Evolutionary conservation across 2,888 invertebrate genomes (phyloP), one percentile per base, ranked within the genome.

Genomic region (Watsonalla binaria): DNA sequence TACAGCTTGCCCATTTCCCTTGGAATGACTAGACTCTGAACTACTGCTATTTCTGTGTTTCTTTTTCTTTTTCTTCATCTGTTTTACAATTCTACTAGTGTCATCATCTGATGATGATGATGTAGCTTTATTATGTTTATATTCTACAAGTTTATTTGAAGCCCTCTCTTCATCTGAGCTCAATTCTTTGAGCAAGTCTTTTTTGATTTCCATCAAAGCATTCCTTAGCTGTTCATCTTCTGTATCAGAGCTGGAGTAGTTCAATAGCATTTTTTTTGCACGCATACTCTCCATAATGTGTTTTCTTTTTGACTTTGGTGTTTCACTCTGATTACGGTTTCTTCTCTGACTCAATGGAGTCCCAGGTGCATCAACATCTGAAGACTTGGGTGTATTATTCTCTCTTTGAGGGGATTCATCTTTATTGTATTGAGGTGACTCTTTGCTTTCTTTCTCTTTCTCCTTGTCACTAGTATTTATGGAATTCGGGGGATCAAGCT

Each of bases 191-290:
- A 84, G 66, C 48, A 84, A 67, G n/a, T 67, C 62, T 46, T 78
- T 59, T 62, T 73, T 77, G n/a, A 83, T 80, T 51, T 78, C 65
- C 56, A 78, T 78, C 6, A 79, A 62, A 8, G 63, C 71, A 65
- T 61, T 66, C 58, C 57, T 72, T 14, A 81, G 59, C 52, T 76
- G 61, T 57, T 86, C 82, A 74, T 86, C 84, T 53, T 84, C 86
- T 47, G 80, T 78, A 47, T 86, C 90, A 6, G 90, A 89, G 65
- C 85, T 84, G 45, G 84, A 83, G 61, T 82, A 76, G 45, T 70
- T 69, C 5, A 87, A 61, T 9, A 86, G 68, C 73, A 74, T 82
- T 72, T 79, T 82, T 59, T 85, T 90, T 24, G 84, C 86, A 64
- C 82, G 67, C 63, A 81, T 79, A 63, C 78, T 82, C 67, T 85